These are phyloP conservation scores for Paraplagusia blochii DNA, from an alignment of 2,113 vertebrate species.

Conservation along the genomic window DNA sequence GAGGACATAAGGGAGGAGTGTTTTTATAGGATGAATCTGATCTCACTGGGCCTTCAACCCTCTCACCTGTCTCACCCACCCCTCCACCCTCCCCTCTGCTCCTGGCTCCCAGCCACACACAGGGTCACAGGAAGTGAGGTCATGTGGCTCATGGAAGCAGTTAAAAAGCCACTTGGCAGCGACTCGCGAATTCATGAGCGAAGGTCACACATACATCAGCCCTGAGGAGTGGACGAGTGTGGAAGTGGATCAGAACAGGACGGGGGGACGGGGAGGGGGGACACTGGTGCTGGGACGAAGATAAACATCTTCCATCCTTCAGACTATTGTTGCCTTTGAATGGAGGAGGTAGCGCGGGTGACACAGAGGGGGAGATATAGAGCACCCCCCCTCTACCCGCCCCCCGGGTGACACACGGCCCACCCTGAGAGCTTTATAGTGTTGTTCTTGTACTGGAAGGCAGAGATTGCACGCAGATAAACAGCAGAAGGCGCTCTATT, in stretches of 20 bases:
- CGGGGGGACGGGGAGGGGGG: background rate
- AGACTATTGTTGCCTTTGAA: slow-evolving; percentile 39
- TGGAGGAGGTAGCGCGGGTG: slow-evolving; percentile 14
- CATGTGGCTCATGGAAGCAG: slow-evolving; percentile 63
- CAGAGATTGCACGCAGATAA: slow-evolving; percentile 57
- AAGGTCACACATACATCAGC: slow-evolving; percentile 67
- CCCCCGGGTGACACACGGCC: slow-evolving; percentile 44
- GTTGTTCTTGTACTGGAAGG: slow-evolving; percentile 49
- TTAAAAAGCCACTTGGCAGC: slow-evolving; percentile 68
- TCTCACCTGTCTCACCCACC: no score
- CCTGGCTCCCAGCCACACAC: slow-evolving; percentile 49
- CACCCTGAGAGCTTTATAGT: slow-evolving; percentile 48
- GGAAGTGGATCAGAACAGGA: slow-evolving; percentile 21
- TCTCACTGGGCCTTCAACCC: slow-evolving; percentile 36
- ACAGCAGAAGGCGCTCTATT: slow-evolving; percentile 47
- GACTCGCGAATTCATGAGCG: slow-evolving; percentile 53
- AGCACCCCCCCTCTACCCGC: background rate
- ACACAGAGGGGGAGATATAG: slow-evolving; percentile 23
- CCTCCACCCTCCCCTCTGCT: no score
- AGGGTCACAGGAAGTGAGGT: slow-evolving; percentile 67
- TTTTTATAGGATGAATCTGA: slow-evolving; percentile 39
- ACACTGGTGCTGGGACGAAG: background rate
- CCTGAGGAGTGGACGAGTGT: slow-evolving; percentile 34
- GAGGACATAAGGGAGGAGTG: slow-evolving; percentile 16
- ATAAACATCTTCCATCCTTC: slow-evolving; percentile 51